These are phyloP conservation scores for Brachypteracias leptosomus DNA, from an alignment of 2,113 vertebrate species.

Conservation along the genomic window DNA sequence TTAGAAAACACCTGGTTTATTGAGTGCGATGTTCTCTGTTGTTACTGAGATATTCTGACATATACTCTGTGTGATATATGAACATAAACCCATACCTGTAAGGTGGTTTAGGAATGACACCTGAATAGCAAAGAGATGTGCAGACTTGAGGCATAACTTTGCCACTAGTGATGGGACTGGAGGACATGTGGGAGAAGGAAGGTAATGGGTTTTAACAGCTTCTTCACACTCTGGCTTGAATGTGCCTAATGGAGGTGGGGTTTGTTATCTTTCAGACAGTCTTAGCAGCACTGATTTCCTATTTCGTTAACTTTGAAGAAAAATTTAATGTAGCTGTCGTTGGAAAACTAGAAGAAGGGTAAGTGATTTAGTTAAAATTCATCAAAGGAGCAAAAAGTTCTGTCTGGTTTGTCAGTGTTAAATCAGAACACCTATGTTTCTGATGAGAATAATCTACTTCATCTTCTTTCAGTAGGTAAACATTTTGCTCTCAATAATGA, in stretches of 20 bases:
- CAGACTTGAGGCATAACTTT: background rate
- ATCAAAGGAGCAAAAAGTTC: background rate
- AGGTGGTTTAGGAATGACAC: background rate
- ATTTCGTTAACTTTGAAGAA: slow-evolving; percentile 79
- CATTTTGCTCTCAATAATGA: background rate
- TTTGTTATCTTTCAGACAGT: slow-evolving; percentile 83
- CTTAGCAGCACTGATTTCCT: slow-evolving; percentile 87
- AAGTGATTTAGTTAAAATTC: slow-evolving; percentile 57
- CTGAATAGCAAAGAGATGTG: background rate
- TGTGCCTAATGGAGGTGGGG: background rate
- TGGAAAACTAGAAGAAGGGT: slow-evolving; percentile 86
- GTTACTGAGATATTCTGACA: background rate
- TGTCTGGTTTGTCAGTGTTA: background rate
- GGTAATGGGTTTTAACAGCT: background rate
- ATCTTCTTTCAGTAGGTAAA: background rate
- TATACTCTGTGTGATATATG: background rate
- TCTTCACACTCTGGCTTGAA: background rate
- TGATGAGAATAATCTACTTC: background rate
- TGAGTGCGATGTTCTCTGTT: background rate
- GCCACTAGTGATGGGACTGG: background rate
- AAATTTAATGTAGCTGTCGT: slow-evolving; percentile 80
- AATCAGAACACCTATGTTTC: background rate
- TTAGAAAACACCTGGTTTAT: background rate
- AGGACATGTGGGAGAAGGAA: background rate
- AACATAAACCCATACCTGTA: background rate